Evolutionary conservation across 2,113 vertebrate genomes (phyloP).

Genomic region (Sorex fumeus): DNA sequence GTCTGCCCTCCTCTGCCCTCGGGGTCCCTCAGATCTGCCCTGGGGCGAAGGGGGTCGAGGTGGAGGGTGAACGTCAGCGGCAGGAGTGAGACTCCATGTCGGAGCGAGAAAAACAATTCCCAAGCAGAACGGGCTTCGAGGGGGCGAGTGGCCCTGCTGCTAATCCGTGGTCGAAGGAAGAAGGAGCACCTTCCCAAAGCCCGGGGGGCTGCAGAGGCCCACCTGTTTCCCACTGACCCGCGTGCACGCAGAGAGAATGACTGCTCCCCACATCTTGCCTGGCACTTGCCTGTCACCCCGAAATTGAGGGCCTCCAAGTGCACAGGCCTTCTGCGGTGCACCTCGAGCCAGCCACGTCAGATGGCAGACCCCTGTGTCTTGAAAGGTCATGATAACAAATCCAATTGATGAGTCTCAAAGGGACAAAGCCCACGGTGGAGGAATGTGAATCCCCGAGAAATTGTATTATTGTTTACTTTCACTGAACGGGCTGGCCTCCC

Average conservation of each 20-base stretch:
- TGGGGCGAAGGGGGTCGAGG: not conserved
- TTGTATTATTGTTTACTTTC: conserved; percentile 75
- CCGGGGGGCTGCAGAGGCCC: not conserved
- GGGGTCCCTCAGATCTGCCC: conserved; percentile 85
- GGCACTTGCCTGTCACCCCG: conserved; percentile 5
- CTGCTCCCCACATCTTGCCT: not conserved
- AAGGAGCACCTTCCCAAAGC: conserved; percentile 4
- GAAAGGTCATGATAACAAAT: conserved; percentile 80
- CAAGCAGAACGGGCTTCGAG: conserved; percentile 74
- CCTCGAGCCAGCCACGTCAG: not conserved
- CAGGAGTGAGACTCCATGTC: conserved; percentile 80
- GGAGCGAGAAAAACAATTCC: conserved; percentile 85
- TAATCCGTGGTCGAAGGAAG: not conserved
- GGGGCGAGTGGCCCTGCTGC: conserved; percentile 59
- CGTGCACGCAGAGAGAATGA: not conserved
- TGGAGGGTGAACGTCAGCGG: conserved; percentile 86
- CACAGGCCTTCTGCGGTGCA: not conserved
- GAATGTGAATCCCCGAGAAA: conserved; percentile 66
- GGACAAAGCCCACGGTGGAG: conserved; percentile 60
- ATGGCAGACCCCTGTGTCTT: conserved; percentile 53
- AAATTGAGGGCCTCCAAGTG: not conserved
- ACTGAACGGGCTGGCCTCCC: conserved; percentile 49
- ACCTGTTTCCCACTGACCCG: not conserved
- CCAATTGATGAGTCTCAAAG: conserved; percentile 79
- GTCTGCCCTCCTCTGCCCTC: conserved; percentile 72